Base-by-base conservation (phyloP, 1,140 invertebrate species). In the Sitobion miscanthi region DNA sequence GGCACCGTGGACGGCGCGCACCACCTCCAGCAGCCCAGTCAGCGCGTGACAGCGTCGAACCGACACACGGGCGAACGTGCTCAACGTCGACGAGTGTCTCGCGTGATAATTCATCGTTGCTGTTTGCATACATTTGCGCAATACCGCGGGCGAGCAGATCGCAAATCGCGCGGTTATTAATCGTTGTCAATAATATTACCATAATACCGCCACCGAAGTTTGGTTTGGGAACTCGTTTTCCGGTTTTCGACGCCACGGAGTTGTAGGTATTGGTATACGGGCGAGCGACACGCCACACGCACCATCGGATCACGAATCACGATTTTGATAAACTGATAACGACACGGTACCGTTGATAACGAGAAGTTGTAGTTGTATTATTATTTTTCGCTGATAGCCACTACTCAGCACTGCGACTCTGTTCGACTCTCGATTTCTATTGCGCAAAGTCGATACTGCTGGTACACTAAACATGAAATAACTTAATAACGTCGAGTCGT, bases 261-360 rank as follows among this genome's bases (percentile, higher is more conserved):
- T 21, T 4, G 42, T 17, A 17, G 52, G 52, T 17, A 0, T 17
- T 0, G 52, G 14, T 7, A 3, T 2, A n/a, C 11, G 62, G 30
- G 4, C 62, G 62, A 17, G n/a, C 83, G 83, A 45, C 30, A 35
- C 45, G n/a, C 83, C 42, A 45, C 30, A 35, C 45, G 21, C 86
- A 52, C 7, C 11, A 35, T 87, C 45, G 49, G 47, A 21, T 52
- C 49, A 52, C 49, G 49, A 17, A 54, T 38, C 35, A 38, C 47
- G 49, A 20, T 30, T 38, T 21, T 89, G 87, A 89, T 89, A 89
- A 89, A 54, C 87, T 89, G 87, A 89, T 89, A 89, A 89, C 49
- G 49, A 35, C 25, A n/a, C 83, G 42, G 45, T 87, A 25, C 25
- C 30, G 47, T 52, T 89, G 47, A 54, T 89, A 89, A 89, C 87